Conservation (phyloP, 1,140 invertebrate genomes). For the Penaeus chinensis region DNA sequence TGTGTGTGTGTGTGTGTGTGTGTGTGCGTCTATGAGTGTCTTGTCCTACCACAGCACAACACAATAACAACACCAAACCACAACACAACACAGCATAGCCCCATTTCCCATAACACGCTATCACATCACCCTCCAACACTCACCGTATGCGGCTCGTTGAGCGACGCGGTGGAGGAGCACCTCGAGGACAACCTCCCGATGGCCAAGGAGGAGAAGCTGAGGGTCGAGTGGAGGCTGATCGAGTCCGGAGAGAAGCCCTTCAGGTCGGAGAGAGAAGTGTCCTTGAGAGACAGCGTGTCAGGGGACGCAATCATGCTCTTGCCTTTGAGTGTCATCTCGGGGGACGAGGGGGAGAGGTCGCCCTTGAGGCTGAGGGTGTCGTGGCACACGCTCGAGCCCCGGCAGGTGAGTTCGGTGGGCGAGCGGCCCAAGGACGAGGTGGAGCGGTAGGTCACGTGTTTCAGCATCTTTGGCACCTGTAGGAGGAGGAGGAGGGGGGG, state of each 20-base stretch:
- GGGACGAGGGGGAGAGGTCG: slow-evolving; percentile 15
- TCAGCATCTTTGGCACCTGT: slow-evolving; percentile 76
- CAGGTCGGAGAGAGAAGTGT: neutral
- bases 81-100: neutral
- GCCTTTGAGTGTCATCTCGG: slow-evolving; percentile 14
- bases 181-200: slow-evolving; percentile 73
- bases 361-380: slow-evolving; percentile 69
- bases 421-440: slow-evolving; percentile 63
- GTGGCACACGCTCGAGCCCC: slow-evolving; percentile 66
- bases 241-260: slow-evolving; percentile 75
- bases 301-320: neutral
- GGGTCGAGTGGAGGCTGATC: slow-evolving; percentile 81
- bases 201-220: slow-evolving; percentile 76
- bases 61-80: too few relatives aligned
- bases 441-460: slow-evolving; percentile 88
- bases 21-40: too few relatives aligned
- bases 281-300: slow-evolving; percentile 26
- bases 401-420: slow-evolving; percentile 43
- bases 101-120: neutral
- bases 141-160: slow-evolving; percentile 69
- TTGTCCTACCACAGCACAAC: neutral
- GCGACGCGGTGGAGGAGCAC: slow-evolving; percentile 75
- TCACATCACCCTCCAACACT: neutral
- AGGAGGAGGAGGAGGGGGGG: neutral
- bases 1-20: too few relatives aligned